These are phyloP conservation scores for Corynorhinus townsendii DNA, from an alignment of 2,113 vertebrate species.

Conservation along the genomic window DNA sequence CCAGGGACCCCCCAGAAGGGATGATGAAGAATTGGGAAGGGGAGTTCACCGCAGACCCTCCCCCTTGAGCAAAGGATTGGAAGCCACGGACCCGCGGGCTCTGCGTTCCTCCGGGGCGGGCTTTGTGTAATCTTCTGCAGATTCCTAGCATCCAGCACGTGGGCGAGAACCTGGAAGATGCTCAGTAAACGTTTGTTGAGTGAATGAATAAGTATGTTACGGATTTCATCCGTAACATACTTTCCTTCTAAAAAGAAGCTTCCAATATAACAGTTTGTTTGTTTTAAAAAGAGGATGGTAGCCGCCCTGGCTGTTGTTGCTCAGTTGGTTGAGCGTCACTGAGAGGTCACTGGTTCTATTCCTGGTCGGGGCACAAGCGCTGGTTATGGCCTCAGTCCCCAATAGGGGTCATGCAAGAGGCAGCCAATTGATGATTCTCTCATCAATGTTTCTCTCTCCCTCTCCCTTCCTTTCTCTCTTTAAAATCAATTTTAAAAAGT, in stretches of 20 bases:
- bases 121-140: no score
- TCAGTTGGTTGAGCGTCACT: no score
- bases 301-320: no score
- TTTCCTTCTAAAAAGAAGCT: neutral
- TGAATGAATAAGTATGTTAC: neutral
- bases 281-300: neutral
- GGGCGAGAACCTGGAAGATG: neutral
- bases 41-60: neutral
- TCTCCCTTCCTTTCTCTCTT: no score
- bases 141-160: neutral
- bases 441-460: no score
- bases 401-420: no score
- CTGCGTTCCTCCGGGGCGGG: neutral
- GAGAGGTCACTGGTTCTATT: no score
- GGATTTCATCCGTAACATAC: neutral
- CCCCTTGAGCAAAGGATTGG: neutral
- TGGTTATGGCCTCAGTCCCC: no score
- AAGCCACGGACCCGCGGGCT: neutral
- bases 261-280: neutral
- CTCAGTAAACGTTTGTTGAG: neutral
- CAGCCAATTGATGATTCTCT: no score
- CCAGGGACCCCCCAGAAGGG: neutral
- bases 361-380: no score
- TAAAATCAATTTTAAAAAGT: neutral
- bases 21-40: neutral